Conservation (phyloP, 2,888 invertebrate genomes). For the Eristalis pertinax region DNA sequence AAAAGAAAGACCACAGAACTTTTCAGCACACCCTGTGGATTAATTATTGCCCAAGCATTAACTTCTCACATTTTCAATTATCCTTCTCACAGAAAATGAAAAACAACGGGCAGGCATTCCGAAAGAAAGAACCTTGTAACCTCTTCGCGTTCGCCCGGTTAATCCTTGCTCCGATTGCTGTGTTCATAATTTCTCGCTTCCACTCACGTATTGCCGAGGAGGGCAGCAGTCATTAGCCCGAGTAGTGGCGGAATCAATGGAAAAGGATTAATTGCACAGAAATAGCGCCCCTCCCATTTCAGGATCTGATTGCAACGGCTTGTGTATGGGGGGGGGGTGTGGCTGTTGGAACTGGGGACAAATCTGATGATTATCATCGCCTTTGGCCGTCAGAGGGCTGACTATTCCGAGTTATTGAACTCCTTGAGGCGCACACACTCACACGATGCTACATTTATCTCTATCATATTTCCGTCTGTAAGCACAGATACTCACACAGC, state of each 20-base stretch:
- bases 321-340: not conserved
- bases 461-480: constrained; percentile 4
- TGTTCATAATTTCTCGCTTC: constrained; percentile 38
- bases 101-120: not conserved
- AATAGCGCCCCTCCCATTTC: not conserved
- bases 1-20: not conserved
- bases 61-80: constrained; percentile 46
- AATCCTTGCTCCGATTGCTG: constrained; percentile 29
- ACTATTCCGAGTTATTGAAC: not conserved
- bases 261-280: constrained; percentile 54
- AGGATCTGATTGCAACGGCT: not conserved
- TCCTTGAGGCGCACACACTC: constrained; percentile 17
- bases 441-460: not conserved
- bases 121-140: constrained; percentile 1
- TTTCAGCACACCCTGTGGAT: constrained; percentile 3
- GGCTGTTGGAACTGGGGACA: constrained; percentile 3
- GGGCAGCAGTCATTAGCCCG: constrained; percentile 31
- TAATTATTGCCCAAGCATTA: constrained; percentile 37
- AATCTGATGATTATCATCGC: constrained; percentile 19
- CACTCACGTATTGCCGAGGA: not conserved
- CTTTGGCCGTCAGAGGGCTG: not conserved
- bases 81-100: constrained; percentile 18
- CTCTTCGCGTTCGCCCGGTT: constrained; percentile 17
- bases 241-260: constrained; percentile 20
- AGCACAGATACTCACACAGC: constrained; percentile 1